Base-by-base conservation (phyloP, 2,797 vertebrate species). In the Poecile montanus region DNA sequence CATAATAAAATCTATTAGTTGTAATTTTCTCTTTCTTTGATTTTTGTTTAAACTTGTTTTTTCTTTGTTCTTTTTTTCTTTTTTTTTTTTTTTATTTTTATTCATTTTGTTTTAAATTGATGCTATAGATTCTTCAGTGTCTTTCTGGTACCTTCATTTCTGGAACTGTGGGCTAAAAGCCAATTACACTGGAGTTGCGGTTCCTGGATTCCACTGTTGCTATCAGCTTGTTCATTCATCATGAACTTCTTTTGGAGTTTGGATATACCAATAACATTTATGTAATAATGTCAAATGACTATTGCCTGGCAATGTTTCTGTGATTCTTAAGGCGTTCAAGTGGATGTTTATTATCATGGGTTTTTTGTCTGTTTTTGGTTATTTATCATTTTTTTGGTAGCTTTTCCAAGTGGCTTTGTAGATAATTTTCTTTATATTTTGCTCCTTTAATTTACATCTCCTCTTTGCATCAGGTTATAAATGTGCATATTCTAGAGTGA, bases 21-120 rank as follows among this genome's bases (percentile, higher is more conserved):
- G 7, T 22, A 29, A 42, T 91, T 80, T 83, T 71, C 10, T 75
- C 8, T 56, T 54, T 53, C 32, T 27, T 66, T 67, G 7, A 17
- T 42, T 78, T 87, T 70, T 74, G 9, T 62, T 77, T 87, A 16
- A 53, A 58, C 11, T 62, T 58, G 3, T 2, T 42, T 70, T 45
- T 73, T 42, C 1, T 22, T 40, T 42, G 4, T 20, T 54, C 19
- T 20, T 45, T 45, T 5, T 38, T 60, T 6, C 13, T 38, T 38
- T 18, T 14, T 3, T 29, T 22, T 22, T 18, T 44, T 11, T 30
- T 4, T 1, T 3, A 1, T 4, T 11, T 25, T 14, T 7, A 30
- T 45, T 25, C 3, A 3, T 16, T 32, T 53, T 8, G 1, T 9
- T 45, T n/a, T 38, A 26, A 54, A 58, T 51, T 85, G 15, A 10